A percentile compares a stretch with the other conserved stretches of the same genome.
Conservation (phyloP, 2,797 vertebrate species). For the Pelochelys cantorii region DNA sequence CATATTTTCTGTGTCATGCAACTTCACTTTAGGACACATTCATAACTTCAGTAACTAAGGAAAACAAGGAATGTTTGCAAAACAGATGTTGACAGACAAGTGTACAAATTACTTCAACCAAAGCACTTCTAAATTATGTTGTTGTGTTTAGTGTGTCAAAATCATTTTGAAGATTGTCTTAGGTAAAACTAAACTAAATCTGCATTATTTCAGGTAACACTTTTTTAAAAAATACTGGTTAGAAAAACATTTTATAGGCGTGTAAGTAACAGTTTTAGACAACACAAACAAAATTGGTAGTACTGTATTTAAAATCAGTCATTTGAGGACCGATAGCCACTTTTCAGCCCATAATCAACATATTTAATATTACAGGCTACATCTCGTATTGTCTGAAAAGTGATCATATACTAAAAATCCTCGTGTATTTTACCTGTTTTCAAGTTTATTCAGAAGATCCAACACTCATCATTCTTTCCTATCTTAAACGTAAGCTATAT, state of each 20-base stretch:
- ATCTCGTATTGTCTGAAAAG: background rate
- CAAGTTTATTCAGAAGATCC: background rate
- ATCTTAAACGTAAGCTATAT: background rate
- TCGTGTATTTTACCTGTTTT: accelerated
- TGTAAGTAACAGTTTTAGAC: background rate
- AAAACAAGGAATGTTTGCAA: background rate
- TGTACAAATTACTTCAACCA: background rate
- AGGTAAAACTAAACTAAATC: background rate
- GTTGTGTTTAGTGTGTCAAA: background rate
- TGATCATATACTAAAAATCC: background rate
- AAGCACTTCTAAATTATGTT: background rate
- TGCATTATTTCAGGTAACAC: background rate
- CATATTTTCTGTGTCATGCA: background rate
- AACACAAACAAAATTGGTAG: background rate
- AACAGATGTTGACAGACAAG: background rate
- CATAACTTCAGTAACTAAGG: background rate
- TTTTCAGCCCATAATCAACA: background rate
- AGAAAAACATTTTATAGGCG: background rate
- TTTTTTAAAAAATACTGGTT: background rate
- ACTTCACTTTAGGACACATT: accelerated
- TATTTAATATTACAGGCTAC: background rate
- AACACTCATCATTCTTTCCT: background rate
- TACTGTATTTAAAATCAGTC: background rate
- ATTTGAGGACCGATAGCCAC: background rate
- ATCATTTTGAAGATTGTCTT: background rate